Conservation (phyloP, 2,888 invertebrate genomes). For the Nemoura dubitans region DNA sequence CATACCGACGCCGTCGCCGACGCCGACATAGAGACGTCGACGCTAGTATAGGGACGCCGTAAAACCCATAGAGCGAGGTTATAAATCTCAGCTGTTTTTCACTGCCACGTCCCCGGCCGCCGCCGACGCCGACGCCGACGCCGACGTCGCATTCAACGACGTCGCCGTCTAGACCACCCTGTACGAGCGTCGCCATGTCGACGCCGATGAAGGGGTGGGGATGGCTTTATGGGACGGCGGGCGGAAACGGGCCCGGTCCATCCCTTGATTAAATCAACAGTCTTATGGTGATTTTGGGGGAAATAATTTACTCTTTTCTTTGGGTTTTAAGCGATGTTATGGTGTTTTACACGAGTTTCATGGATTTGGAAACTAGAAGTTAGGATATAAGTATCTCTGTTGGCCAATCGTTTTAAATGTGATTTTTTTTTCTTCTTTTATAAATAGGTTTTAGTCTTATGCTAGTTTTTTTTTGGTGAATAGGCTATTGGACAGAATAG, state of each 20-base stretch:
- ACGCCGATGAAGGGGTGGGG: not conserved
- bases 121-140: not conserved
- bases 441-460: no score
- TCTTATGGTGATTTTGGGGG: not conserved
- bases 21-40: not conserved
- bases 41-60: not conserved
- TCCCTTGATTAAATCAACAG: not conserved
- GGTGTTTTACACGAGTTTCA: no score
- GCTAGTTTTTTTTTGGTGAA: no score
- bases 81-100: not conserved
- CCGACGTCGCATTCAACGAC: not conserved
- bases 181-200: not conserved
- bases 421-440: no score
- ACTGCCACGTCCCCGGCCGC: not conserved
- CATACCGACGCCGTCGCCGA: not conserved
- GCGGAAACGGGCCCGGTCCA: not conserved
- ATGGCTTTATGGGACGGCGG: not conserved
- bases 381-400: no score
- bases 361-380: no score
- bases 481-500: no score
- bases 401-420: no score
- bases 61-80: not conserved
- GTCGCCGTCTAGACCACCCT: conserved; percentile 36
- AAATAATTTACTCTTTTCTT: not conserved
- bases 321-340: not conserved